These are phyloP conservation scores for Macrosteles quadrilineatus DNA, from an alignment of 1,140 invertebrate species.

Conservation along the genomic window DNA sequence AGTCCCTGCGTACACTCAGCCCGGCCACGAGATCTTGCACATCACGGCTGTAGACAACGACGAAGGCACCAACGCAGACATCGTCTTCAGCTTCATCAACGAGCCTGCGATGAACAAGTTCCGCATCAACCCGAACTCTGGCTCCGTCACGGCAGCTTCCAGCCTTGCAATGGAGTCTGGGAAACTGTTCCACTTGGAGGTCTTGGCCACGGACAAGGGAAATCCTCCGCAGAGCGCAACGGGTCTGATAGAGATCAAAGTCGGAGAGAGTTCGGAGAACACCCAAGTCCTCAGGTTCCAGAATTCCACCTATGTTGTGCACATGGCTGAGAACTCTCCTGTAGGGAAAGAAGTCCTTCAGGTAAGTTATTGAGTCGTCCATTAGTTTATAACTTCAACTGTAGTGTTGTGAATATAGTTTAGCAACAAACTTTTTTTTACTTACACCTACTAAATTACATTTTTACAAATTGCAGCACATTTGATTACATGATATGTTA, in stretches of 20 bases:
- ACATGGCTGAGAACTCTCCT: constrained; percentile 75
- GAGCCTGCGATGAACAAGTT: constrained; percentile 70
- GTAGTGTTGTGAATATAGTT: neutral
- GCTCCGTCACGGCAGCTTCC: constrained; percentile 76
- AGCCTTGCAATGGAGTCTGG: constrained; percentile 79
- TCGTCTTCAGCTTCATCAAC: constrained; percentile 71
- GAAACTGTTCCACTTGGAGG: constrained; percentile 75
- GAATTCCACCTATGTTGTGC: constrained; percentile 74
- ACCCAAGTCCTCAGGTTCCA: constrained; percentile 74
- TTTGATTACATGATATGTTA: no score
- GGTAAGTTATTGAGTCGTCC: no score
- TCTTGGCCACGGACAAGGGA: constrained; percentile 86
- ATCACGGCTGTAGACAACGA: constrained; percentile 80
- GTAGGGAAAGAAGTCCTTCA: constrained; percentile 72
- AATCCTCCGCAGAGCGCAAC: constrained; percentile 75
- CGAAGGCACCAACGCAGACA: constrained; percentile 77
- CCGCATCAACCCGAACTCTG: constrained; percentile 82
- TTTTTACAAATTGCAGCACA: no score
- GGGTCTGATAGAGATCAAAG: constrained; percentile 78
- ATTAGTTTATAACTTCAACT: neutral
- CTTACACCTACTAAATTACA: no score
- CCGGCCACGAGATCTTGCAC: constrained; percentile 75
- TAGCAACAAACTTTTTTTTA: no score
- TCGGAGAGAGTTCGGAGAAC: constrained; percentile 70
- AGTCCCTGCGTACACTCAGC: constrained; percentile 72